Conservation (phyloP, 2,888 invertebrate genomes). For the Xanthia icteritia region DNA sequence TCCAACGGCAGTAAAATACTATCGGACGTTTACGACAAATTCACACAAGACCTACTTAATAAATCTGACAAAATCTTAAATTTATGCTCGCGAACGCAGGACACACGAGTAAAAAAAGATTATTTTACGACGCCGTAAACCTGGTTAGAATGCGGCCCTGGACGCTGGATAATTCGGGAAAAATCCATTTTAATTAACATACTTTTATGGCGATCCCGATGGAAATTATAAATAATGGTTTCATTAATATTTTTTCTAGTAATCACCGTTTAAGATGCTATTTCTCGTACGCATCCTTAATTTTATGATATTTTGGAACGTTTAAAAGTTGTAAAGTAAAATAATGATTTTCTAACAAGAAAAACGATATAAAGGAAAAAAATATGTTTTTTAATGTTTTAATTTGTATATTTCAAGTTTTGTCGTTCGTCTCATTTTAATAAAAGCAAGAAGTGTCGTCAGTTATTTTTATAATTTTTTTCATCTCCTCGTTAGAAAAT, state of each 20-base stretch:
- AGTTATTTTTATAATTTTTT: slow-evolving; percentile 58
- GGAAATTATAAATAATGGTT: slow-evolving; percentile 74
- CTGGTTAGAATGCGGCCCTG: slow-evolving; percentile 78
- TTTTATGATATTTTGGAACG: slow-evolving; percentile 39
- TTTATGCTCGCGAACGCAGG: slow-evolving; percentile 83
- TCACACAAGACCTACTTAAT: slow-evolving; percentile 87
- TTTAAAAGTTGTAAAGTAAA: slow-evolving; percentile 34
- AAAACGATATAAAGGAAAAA: slow-evolving; percentile 25
- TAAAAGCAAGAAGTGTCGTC: slow-evolving; percentile 73
- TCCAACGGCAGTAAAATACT: slow-evolving; percentile 85
- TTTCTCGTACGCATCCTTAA: slow-evolving; percentile 24
- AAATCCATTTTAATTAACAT: slow-evolving; percentile 85
- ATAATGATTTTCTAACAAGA: slow-evolving; percentile 36
- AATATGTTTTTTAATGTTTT: slow-evolving; percentile 38
- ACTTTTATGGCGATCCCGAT: slow-evolving; percentile 74
- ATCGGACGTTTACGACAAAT: slow-evolving; percentile 88
- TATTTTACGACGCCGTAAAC: slow-evolving; percentile 81
- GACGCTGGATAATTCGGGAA: slow-evolving; percentile 79
- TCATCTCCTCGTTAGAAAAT: slow-evolving; percentile 74
- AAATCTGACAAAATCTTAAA: slow-evolving; percentile 88
- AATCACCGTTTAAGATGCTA: slow-evolving; percentile 49
- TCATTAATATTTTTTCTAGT: slow-evolving; percentile 65
- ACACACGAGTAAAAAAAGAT: slow-evolving; percentile 76
- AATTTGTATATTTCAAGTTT: slow-evolving; percentile 45
- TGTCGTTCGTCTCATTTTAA: slow-evolving; percentile 54